Percentiles rank a stretch among this genome's conserved stretches.
Evolutionary conservation across 1,140 invertebrate genomes (phyloP).

Genomic region (Neelides sp.): DNA sequence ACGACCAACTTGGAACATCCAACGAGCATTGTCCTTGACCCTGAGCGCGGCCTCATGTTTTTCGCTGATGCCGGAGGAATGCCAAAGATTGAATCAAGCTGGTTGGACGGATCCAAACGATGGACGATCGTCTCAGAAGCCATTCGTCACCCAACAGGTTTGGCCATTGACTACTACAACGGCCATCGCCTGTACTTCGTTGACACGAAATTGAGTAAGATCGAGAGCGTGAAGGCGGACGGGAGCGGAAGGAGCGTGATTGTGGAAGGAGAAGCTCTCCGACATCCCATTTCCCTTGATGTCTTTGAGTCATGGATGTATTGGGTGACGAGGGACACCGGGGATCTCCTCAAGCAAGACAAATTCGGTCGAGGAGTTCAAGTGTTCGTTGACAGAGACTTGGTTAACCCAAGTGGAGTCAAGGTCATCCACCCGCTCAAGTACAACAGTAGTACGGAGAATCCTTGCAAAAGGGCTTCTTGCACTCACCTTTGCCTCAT

Average conservation of each 20-base stretch:
- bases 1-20: constrained; percentile 54
- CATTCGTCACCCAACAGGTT: constrained; percentile 69
- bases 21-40: constrained; percentile 74
- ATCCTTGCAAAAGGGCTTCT: constrained; percentile 53
- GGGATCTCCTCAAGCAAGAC: constrained; percentile 73
- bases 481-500: constrained; percentile 86
- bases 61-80: constrained; percentile 76
- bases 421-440: constrained; percentile 60
- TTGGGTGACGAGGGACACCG: constrained; percentile 71
- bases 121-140: constrained; percentile 61
- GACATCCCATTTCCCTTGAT: constrained; percentile 74
- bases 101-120: constrained; percentile 89
- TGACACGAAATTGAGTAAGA: constrained; percentile 83
- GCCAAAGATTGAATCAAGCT: constrained; percentile 68
- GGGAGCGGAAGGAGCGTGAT: constrained; percentile 63
- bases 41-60: constrained; percentile 67
- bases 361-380: constrained; percentile 93
- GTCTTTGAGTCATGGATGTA: constrained; percentile 83
- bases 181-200: constrained; percentile 87
- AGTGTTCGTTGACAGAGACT: constrained; percentile 59
- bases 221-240: constrained; percentile 76
- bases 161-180: constrained; percentile 81
- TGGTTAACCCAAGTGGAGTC: constrained; percentile 69
- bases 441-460: constrained; percentile 61
- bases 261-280: constrained; percentile 52